Evolutionary conservation across 2,797 vertebrate genomes (phyloP).

Genomic region (Semaprochilodus insignis): DNA sequence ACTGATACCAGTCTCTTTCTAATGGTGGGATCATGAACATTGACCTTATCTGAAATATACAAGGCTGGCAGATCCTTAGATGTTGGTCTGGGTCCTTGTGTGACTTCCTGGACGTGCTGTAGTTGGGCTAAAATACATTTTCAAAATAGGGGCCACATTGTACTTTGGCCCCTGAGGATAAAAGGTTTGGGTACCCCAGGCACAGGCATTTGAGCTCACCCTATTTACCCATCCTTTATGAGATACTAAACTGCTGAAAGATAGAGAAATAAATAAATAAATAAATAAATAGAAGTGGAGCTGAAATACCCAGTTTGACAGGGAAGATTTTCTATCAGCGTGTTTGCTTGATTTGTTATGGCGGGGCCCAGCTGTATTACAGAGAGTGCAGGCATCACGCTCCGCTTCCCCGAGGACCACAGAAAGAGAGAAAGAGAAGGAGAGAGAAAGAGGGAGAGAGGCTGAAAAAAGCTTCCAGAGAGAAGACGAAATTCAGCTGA

Average conservation of each 20-base stretch:
- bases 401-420: conserved; percentile 46
- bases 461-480: conserved; percentile 13
- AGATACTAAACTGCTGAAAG: neutral
- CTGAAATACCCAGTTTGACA: conserved; percentile 3
- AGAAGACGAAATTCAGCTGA: conserved; percentile 42
- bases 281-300: too few species aligned
- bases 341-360: conserved; percentile 44
- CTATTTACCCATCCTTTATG: neutral
- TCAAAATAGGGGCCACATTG: too few species aligned
- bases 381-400: conserved; percentile 34
- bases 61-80: too few species aligned
- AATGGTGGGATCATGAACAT: too few species aligned
- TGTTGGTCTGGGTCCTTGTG: too few species aligned
- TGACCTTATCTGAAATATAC: too few species aligned
- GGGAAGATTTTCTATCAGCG: conserved; percentile 2
- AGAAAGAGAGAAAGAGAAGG: conserved; percentile 5
- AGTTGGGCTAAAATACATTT: too few species aligned
- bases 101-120: too few species aligned
- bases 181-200: too few species aligned
- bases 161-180: too few species aligned
- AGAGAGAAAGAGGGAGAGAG: conserved; percentile 1
- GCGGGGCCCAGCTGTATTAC: conserved; percentile 52
- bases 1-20: too few species aligned
- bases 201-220: too few species aligned
- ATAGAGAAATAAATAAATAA: neutral